Evolutionary conservation across 2,797 vertebrate genomes (phyloP).

Genomic region (Malurus leucopterus): DNA sequence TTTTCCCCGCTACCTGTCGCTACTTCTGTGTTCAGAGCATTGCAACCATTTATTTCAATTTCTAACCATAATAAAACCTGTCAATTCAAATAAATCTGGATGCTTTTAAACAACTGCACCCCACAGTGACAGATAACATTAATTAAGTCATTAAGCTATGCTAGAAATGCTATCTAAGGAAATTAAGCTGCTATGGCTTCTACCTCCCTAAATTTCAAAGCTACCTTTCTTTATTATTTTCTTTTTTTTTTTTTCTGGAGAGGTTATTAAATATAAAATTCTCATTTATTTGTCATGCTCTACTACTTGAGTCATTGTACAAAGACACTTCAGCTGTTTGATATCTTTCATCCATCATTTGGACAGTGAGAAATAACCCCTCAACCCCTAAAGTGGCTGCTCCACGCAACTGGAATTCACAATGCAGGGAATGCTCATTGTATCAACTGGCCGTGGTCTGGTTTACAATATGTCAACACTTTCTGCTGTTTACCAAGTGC

Average conservation of each 20-base stretch:
- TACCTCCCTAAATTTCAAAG: background rate
- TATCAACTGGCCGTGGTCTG: background rate
- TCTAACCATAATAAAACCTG: background rate
- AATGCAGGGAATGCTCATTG: background rate
- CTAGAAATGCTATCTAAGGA: background rate
- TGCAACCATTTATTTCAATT: conserved; percentile 11
- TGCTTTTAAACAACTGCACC: background rate
- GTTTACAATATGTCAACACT: background rate
- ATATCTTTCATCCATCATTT: conserved; percentile 13
- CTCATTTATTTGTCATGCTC: background rate
- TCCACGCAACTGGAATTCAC: background rate
- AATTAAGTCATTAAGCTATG: background rate
- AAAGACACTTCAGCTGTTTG: background rate
- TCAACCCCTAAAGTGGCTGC: background rate
- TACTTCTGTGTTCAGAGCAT: background rate
- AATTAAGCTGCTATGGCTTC: background rate
- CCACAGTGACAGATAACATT: background rate
- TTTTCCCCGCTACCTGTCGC: background rate
- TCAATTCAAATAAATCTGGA: background rate
- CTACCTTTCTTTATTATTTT: background rate
- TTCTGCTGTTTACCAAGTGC: background rate
- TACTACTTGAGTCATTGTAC: background rate
- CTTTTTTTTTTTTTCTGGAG: background rate
- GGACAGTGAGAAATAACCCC: conserved; percentile 13
- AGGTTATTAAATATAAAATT: background rate